phyloP scores from a whole-genome alignment of 2,888 invertebrate genomes.

The Cordilura impudica region DNA sequence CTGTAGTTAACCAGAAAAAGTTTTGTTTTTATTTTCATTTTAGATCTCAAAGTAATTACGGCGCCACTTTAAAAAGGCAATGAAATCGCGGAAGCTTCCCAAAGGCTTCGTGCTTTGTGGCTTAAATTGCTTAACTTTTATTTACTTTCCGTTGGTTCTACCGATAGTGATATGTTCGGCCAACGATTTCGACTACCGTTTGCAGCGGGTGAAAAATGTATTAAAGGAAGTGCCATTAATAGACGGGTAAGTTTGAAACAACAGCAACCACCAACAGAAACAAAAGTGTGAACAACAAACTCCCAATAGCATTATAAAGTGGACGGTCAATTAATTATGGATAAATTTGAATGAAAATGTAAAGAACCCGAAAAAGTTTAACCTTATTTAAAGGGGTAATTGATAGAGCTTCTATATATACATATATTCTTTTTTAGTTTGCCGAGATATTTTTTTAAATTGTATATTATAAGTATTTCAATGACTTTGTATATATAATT shows the following conservation, averaged over 20 bases:
- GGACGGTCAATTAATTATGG: not conserved
- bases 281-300: conserved; percentile 35
- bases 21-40: conserved; percentile 57
- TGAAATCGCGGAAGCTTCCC: conserved; percentile 78
- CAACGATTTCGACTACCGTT: conserved; percentile 80
- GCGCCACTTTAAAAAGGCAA: conserved; percentile 74
- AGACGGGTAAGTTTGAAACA: conserved; percentile 79
- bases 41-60: conserved; percentile 75
- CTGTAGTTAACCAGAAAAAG: too few species aligned
- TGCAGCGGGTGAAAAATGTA: conserved; percentile 80
- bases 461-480: too few species aligned
- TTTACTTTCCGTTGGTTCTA: conserved; percentile 76
- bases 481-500: too few species aligned
- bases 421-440: too few species aligned
- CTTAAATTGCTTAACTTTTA: conserved; percentile 77
- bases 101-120: conserved; percentile 78
- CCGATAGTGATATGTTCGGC: conserved; percentile 75
- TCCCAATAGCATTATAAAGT: conserved; percentile 17
- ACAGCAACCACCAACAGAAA: not conserved
- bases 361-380: not conserved
- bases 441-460: too few species aligned
- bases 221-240: conserved; percentile 82
- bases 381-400: too few species aligned
- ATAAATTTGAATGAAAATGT: not conserved
- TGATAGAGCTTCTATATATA: too few species aligned